Percentiles rank a stretch among this genome's conserved stretches.
These are phyloP conservation scores for Tor tambroides DNA, from an alignment of 2,113 vertebrate genomes.

Conservation along the genomic window DNA sequence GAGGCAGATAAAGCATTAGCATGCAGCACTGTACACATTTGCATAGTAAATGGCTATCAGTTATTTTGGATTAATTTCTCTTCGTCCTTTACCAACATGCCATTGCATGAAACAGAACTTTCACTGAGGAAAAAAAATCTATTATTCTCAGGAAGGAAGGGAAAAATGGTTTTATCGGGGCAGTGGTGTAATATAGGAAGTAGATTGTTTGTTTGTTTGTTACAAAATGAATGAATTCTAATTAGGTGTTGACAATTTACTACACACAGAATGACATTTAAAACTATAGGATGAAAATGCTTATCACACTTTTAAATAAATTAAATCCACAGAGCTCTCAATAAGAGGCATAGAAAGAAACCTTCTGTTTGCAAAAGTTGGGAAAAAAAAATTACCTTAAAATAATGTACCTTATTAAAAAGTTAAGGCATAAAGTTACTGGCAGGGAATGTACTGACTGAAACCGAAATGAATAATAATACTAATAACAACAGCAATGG, in stretches of 20 bases:
- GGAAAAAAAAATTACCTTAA: not conserved
- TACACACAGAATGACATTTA: not conserved
- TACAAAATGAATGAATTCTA: not conserved
- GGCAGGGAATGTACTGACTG: not conserved
- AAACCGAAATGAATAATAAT: not conserved
- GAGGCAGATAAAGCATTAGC: constrained; percentile 77
- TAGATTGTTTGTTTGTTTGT: not conserved
- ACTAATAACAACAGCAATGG: not conserved
- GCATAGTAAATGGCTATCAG: constrained; percentile 79
- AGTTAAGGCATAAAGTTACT: constrained; percentile 37
- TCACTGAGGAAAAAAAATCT: constrained; percentile 64
- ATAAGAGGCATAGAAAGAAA: not conserved
- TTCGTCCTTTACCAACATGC: constrained; percentile 82
- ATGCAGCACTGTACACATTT: constrained; percentile 90
- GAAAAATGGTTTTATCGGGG: not conserved
- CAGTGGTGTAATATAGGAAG: not conserved
- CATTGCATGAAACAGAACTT: constrained; percentile 70
- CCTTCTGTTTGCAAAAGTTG: not conserved
- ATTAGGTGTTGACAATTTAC: not conserved
- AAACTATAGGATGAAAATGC: not conserved
- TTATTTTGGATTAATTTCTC: constrained; percentile 43
- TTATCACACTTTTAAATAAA: not conserved
- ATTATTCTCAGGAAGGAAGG: not conserved
- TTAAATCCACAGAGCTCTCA: not conserved
- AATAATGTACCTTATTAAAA: not conserved